Conservation (phyloP, 92 coral and sea anemone genomes). For the Epizoanthus ramosus region DNA sequence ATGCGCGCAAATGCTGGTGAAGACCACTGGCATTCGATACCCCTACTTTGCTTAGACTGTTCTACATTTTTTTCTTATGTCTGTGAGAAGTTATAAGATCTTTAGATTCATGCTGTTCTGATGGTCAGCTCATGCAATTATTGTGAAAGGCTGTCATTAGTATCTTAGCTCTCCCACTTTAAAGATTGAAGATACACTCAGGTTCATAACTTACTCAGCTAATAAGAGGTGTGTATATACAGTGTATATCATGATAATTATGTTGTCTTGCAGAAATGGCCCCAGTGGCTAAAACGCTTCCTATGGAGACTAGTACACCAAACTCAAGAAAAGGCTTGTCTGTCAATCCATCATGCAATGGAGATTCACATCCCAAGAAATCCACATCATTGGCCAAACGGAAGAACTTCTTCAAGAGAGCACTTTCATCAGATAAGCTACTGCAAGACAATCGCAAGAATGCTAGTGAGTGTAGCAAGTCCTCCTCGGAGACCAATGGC, state of each 20-base stretch:
- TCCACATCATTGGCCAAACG: slow-evolving; percentile 13
- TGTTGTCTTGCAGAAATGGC: slow-evolving; percentile 21
- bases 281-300: slow-evolving; percentile 35
- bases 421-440: slow-evolving; percentile 36
- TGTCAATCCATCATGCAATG: slow-evolving; percentile 16
- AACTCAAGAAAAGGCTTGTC: slow-evolving; percentile 8
- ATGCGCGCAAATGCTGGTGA: too few species aligned
- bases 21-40: too few species aligned
- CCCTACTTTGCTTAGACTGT: too few species aligned
- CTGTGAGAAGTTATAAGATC: too few species aligned
- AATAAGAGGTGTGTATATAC: too few species aligned
- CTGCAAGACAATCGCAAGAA: slow-evolving; percentile 26
- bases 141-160: too few species aligned
- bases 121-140: too few species aligned
- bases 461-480: slow-evolving; percentile 4
- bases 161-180: too few species aligned
- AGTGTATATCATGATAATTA: not conserved
- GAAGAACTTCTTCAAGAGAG: slow-evolving; percentile 39
- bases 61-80: too few species aligned
- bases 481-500: slow-evolving; percentile 12
- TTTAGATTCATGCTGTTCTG: too few species aligned
- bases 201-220: too few species aligned
- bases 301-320: not conserved
- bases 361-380: slow-evolving; percentile 32
- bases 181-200: too few species aligned